phyloP scores from a whole-genome alignment of 2,797 vertebrate species.

The Salarias fasciatus region DNA sequence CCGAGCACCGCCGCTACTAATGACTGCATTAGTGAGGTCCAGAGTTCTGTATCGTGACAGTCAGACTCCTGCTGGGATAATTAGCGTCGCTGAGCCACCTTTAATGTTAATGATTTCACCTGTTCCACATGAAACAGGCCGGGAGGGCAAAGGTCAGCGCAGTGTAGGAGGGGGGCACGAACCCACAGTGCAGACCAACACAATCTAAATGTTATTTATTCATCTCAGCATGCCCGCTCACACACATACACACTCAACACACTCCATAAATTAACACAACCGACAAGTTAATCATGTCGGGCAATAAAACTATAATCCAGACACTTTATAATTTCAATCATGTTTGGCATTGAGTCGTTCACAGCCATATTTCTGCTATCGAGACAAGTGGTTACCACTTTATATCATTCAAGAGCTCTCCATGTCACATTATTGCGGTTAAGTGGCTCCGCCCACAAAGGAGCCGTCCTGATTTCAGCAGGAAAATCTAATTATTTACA shows the following conservation, averaged over 20 bases:
- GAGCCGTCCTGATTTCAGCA: background rate
- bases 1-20: too few relatives aligned
- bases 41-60: background rate
- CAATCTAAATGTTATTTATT: background rate
- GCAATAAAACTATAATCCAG: too few relatives aligned
- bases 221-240: background rate
- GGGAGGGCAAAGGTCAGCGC: background rate
- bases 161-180: background rate
- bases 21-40: background rate
- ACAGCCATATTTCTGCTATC: constrained; percentile 5
- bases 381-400: constrained; percentile 10
- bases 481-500: too few relatives aligned
- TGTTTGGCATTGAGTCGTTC: constrained; percentile 17
- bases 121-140: background rate
- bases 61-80: background rate
- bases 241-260: background rate
- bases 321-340: constrained; percentile 9
- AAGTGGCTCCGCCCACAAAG: constrained; percentile 3
- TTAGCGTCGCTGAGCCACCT: background rate
- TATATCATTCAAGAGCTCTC: constrained; percentile 14
- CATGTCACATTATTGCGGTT: constrained; percentile 2
- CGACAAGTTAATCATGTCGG: too few relatives aligned
- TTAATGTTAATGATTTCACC: background rate
- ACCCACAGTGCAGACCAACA: background rate
- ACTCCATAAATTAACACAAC: background rate